Base-by-base conservation (phyloP, 2,113 vertebrate genomes). In the Cyphotilapia sp. region DNA sequence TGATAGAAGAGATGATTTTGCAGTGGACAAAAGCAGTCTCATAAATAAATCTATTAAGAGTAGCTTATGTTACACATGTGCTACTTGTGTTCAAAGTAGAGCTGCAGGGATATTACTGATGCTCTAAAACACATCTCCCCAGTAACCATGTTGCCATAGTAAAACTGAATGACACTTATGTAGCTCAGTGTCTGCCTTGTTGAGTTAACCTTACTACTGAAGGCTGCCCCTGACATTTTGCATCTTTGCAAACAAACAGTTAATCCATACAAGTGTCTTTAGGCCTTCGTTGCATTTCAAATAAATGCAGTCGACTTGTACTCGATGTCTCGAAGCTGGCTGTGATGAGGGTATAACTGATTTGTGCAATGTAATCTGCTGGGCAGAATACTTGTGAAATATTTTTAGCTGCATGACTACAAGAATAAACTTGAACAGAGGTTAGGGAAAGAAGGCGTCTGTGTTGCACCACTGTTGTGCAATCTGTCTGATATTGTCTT, bases 391-490 rank as follows among this genome's bases (percentile, higher is more conserved):
- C 86, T 90, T 87, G 87, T 76, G 85, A 93, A 92, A 91, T 57
- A 51, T 86, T 82, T 91, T 89, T 71, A 88, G 47, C 84, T 33
- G 81, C 59, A 33, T 80, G 76, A 57, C 71, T 6, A 78, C 88
- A 90, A 85, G 84, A 90, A 88, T 80, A 80, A 92, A 93, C 90
- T 89, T 61, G 91, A 89, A 11, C 86, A 3, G 76, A 59, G 82
- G 59, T 83, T 19, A 51, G 31, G 9, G 14, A 27, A 38, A 53
- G 82, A 76, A 17, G 66, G 27, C 16, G 40, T 12, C 63, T 80
- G 74, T 6, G 76, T 87, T 85, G 85, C 87, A 3, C 57, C 69
- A 51, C 56, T 57, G 2, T 84, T 91, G 87, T 86, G 35, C 45
- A 83, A 56, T 74, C 63, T 33, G 86, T 89, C 84, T 66, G 53